A percentile compares a stretch with the other conserved stretches of the same genome.
phyloP scores from a whole-genome alignment of 1,140 invertebrate genomes.

The Lethocerus indicus region DNA sequence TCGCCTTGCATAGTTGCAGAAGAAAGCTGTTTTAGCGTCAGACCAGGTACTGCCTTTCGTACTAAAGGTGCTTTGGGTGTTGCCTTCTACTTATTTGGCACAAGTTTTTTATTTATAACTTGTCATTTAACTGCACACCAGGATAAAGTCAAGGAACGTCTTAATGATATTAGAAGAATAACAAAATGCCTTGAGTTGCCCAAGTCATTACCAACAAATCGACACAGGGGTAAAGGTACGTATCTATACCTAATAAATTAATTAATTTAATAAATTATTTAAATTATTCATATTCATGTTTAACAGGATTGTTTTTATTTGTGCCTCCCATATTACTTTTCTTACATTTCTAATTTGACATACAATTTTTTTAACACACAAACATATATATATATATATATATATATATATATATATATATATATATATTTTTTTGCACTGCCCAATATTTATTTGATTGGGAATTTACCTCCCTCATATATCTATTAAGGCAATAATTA shows the following conservation, averaged over 20 bases:
- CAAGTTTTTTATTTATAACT: slow-evolving; percentile 83
- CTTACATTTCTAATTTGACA: too few species aligned
- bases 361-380: too few species aligned
- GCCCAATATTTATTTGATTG: too few species aligned
- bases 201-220: slow-evolving; percentile 55
- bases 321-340: too few species aligned
- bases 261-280: neutral
- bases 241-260: neutral
- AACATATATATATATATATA: too few species aligned
- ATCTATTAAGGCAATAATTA: too few species aligned
- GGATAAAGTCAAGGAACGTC: slow-evolving; percentile 69
- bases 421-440: slow-evolving; percentile 1
- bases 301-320: neutral
- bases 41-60: slow-evolving; percentile 69
- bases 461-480: too few species aligned
- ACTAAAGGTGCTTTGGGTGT: slow-evolving; percentile 87
- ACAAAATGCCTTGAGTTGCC: slow-evolving; percentile 70
- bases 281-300: neutral
- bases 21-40: slow-evolving; percentile 67
- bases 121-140: slow-evolving; percentile 83
- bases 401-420: slow-evolving; percentile 10
- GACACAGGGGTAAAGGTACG: slow-evolving; percentile 54
- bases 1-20: slow-evolving; percentile 44
- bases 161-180: slow-evolving; percentile 75
- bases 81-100: slow-evolving; percentile 79